Conservation (phyloP, 2,797 vertebrate species). For the Esox masquinongy region DNA sequence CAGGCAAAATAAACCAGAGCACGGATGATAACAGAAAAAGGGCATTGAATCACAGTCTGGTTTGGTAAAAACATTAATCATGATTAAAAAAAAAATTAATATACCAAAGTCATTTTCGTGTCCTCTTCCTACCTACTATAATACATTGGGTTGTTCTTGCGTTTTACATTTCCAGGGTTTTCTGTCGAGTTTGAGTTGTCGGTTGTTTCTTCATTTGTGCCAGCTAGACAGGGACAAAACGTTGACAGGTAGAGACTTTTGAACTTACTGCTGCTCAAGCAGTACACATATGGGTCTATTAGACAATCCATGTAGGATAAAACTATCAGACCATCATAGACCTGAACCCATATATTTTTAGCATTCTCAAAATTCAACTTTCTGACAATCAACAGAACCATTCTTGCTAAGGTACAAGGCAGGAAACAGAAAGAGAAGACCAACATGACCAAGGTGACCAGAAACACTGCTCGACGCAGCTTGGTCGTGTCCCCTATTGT, state of each 20-base stretch:
- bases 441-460: constrained; percentile 58
- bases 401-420: constrained; percentile 62
- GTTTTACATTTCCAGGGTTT: not conserved
- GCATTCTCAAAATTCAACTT: fast-evolving
- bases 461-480: constrained; percentile 56
- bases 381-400: constrained; percentile 44
- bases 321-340: constrained; percentile 74
- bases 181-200: constrained; percentile 31
- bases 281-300: constrained; percentile 76
- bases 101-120: not conserved
- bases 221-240: constrained; percentile 63
- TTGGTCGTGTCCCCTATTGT: constrained; percentile 61
- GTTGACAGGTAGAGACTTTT: constrained; percentile 66
- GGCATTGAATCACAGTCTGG: not conserved
- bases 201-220: not conserved
- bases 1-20: not conserved
- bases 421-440: constrained; percentile 73
- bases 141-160: not conserved
- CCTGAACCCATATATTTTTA: constrained; percentile 37
- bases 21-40: not conserved
- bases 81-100: not conserved
- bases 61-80: not conserved
- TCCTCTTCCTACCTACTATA: not conserved
- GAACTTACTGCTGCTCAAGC: constrained; percentile 78
- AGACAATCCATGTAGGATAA: constrained; percentile 77